These are phyloP conservation scores for Etia nguti DNA, from an alignment of 2,113 vertebrate species.

Conservation along the genomic window DNA sequence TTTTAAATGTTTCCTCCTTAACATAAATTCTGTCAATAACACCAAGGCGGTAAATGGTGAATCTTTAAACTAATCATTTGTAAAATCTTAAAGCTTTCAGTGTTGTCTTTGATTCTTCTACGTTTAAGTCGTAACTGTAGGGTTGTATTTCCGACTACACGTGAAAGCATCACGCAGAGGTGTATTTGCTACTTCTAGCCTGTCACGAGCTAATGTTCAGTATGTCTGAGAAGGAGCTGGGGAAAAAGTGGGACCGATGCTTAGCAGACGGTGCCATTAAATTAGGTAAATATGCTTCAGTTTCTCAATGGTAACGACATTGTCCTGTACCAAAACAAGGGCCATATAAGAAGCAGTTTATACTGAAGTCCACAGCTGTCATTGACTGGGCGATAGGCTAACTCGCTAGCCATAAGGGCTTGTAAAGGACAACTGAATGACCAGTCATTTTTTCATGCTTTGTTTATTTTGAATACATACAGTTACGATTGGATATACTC, in stretches of 20 bases:
- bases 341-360: background rate
- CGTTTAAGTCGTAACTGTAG: rapidly evolving
- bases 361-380: conserved; percentile 13
- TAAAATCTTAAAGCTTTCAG: background rate
- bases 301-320: background rate
- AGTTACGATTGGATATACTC: background rate
- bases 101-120: background rate
- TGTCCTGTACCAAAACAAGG: background rate
- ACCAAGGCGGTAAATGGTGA: rapidly evolving
- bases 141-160: background rate
- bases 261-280: conserved; percentile 87
- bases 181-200: conserved; percentile 25
- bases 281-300: conserved; percentile 75
- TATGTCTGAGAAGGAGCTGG: conserved; percentile 89
- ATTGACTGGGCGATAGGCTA: conserved; percentile 53
- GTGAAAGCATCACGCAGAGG: conserved; percentile 16
- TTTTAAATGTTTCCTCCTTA: background rate
- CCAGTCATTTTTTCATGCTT: background rate
- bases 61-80: background rate
- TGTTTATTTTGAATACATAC: background rate
- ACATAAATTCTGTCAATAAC: background rate
- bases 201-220: conserved; percentile 30
- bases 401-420: conserved; percentile 50
- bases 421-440: conserved; percentile 39
- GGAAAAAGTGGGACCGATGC: conserved; percentile 93